Conservation (phyloP, 2,888 invertebrate species). For the Eretmocerus hayati region DNA sequence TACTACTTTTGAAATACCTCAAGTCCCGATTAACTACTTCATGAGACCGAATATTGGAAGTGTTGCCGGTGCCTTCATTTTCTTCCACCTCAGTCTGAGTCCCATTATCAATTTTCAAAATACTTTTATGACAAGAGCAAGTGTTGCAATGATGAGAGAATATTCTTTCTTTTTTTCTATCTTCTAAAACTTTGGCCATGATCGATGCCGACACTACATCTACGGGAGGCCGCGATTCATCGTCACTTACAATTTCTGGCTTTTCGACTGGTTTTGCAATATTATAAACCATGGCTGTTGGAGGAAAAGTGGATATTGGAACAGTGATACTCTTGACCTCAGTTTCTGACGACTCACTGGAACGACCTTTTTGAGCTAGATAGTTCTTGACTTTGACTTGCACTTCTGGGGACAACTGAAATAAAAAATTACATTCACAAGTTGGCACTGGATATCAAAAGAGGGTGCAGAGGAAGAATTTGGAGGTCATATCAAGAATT, state of each 20-base stretch:
- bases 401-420: constrained; percentile 81
- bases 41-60: no score
- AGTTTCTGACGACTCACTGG: constrained; percentile 47
- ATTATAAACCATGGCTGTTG: constrained; percentile 73
- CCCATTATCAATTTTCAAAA: constrained; percentile 38
- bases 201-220: constrained; percentile 79
- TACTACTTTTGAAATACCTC: constrained; percentile 18
- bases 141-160: constrained; percentile 77
- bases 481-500: no score
- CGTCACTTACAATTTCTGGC: constrained; percentile 49
- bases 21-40: no score
- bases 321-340: constrained; percentile 63
- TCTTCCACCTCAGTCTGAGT: constrained; percentile 32
- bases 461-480: no score
- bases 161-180: constrained; percentile 71
- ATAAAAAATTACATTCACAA: constrained; percentile 24
- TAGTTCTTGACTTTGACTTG: constrained; percentile 83
- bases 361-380: constrained; percentile 57
- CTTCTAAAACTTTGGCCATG: constrained; percentile 86
- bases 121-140: constrained; percentile 58
- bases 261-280: constrained; percentile 43
- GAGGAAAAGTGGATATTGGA: constrained; percentile 73
- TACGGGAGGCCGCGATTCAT: constrained; percentile 54
- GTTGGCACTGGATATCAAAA: no score
- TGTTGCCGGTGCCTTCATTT: constrained; percentile 2